These are phyloP conservation scores for Porites divaricata DNA, from an alignment of 92 coral and sea anemone genomes.

Conservation along the genomic window DNA sequence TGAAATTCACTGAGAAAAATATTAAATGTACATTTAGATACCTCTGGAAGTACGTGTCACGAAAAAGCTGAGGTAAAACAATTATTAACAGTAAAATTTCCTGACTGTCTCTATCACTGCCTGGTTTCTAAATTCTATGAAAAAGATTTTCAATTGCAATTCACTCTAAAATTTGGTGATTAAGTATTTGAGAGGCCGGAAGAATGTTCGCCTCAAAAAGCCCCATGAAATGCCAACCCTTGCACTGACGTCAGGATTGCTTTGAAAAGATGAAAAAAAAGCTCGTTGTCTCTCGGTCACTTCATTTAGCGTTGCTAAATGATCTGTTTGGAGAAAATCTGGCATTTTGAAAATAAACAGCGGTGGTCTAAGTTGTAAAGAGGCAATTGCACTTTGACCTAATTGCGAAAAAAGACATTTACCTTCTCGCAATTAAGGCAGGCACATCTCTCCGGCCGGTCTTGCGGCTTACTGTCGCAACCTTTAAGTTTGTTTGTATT, in stretches of 20 bases:
- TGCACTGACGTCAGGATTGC: conserved; percentile 31
- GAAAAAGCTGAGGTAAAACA: not conserved
- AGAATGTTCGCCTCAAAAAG: not conserved
- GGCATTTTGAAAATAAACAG: conserved; percentile 28
- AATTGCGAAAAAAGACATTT: conserved; percentile 28
- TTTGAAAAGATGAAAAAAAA: conserved; percentile 9
- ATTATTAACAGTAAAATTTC: not conserved
- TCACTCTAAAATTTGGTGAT: conserved; percentile 18
- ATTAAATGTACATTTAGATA: not conserved
- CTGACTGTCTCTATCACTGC: conserved; percentile 1
- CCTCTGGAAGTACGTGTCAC: not conserved
- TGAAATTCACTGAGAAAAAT: not conserved
- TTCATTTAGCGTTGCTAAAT: not conserved
- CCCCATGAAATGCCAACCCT: not conserved
- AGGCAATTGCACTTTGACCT: not conserved
- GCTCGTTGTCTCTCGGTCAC: not conserved
- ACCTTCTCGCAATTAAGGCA: not conserved
- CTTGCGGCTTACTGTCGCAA: conserved; percentile 8
- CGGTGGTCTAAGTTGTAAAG: conserved; percentile 15
- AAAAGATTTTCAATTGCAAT: conserved; percentile 18
- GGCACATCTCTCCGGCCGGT: not conserved
- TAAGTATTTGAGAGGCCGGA: conserved; percentile 22
- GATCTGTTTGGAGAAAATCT: conserved; percentile 5
- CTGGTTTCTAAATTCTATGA: conserved; percentile 11
- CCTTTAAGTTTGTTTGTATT: not conserved